Base-by-base conservation (phyloP, 1,140 invertebrate genomes). In the Achroia grisella region DNA sequence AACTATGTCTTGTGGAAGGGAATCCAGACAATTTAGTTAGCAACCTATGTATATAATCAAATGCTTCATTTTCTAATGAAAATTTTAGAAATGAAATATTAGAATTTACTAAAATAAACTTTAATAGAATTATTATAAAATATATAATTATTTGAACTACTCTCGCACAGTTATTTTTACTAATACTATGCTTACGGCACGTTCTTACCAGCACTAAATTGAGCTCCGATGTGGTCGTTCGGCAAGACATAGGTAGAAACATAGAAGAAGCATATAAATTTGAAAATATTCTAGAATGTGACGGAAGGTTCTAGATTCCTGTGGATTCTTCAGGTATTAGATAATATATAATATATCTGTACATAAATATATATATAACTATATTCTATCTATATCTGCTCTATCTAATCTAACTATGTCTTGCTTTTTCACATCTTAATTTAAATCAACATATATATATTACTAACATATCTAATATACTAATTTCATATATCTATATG, bases 371-470 rank as follows among this genome's bases (percentile, higher is more conserved):
- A 52, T 61, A 27, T 64, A 42, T 71, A 36, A 40, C 34, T 52
- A 39, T 52, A 29, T 41, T 48, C 44, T 46, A 36, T 32, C 10
- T 55, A 23, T 42, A 32, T 43, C 34, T 47, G 57, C 69, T 74
- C 52, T 64, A 61, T 72, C 72, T 83, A 83, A 83, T 72, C 72
- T 83, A 83, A 83, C 73, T 83, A 83, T 83, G 79, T 83, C 79
- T 83, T 83, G 79, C 79, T 83, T 83, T 55, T 64, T 76, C 59
- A 77, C 71, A 74, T 71, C 52, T 71, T 49, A 62, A 42, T 56
- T 37, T 17, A 6, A 37, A 23, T 23, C 2, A 23, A 23, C 6
- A 52, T 48, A 34, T 50, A 56, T 45, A 44, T 4, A 11, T 46
- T 62, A 64, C 53, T 74, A 74, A 70, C 56, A 23, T 40, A 57